Evolutionary conservation across 2,888 invertebrate genomes (phyloP).

Genomic region (Mantis religiosa): DNA sequence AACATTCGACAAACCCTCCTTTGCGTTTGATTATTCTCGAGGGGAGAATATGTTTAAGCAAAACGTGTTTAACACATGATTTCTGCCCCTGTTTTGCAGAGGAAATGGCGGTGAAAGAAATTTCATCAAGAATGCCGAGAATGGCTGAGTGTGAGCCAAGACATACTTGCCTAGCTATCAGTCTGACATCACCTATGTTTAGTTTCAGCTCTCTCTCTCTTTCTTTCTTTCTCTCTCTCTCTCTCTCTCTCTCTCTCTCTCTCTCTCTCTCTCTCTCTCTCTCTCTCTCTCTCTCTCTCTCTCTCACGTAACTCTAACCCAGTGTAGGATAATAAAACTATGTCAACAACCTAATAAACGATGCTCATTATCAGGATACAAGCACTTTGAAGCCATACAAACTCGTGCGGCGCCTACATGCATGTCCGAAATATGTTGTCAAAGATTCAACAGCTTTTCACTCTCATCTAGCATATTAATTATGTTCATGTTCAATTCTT

Average conservation of each 20-base stretch:
- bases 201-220: neutral
- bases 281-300: too few species aligned
- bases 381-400: neutral
- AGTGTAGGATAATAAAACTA: neutral
- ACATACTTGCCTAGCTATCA: neutral
- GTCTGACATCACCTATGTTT: neutral
- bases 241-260: too few species aligned
- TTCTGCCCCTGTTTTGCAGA: conserved; percentile 5
- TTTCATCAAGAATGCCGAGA: neutral
- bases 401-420: neutral
- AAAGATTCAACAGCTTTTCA: too few species aligned
- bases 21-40: neutral
- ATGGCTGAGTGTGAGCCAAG: neutral
- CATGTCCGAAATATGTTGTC: too few species aligned
- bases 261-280: too few species aligned
- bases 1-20: neutral
- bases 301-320: neutral
- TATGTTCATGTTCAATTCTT: too few species aligned
- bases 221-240: too few species aligned
- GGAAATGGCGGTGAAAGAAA: neutral
- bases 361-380: neutral
- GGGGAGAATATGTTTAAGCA: neutral
- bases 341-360: neutral
- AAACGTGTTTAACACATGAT: conserved; percentile 4
- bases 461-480: too few species aligned